These are phyloP conservation scores for Drosophila pseudoananassae DNA, from an alignment of 1,140 invertebrate species.

Conservation along the genomic window DNA sequence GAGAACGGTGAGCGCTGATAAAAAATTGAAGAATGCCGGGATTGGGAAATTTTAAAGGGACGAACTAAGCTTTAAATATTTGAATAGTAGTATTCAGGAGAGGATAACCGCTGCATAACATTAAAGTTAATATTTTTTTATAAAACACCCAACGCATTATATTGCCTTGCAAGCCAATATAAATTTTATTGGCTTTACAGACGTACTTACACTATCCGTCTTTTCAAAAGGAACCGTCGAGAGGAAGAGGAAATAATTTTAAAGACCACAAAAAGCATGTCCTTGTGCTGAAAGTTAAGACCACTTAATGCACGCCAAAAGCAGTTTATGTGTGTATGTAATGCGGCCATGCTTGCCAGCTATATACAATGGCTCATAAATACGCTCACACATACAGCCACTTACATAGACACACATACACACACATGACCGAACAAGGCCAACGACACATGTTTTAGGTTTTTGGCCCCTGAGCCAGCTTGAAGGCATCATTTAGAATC, in stretches of 20 bases:
- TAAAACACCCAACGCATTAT: slow-evolving; percentile 37
- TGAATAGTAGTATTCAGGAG: not conserved
- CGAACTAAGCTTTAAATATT: not conserved
- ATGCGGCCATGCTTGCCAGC: slow-evolving; percentile 5
- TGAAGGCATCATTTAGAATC: slow-evolving; percentile 68
- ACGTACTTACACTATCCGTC: slow-evolving; percentile 30
- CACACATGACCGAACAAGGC: slow-evolving; percentile 17
- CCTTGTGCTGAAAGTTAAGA: slow-evolving; percentile 72
- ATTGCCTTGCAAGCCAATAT: slow-evolving; percentile 49
- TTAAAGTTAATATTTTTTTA: slow-evolving; percentile 30
- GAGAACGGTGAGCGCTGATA: slow-evolving; percentile 4
- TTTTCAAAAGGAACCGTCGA: not conserved
- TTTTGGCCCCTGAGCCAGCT: slow-evolving; percentile 61
- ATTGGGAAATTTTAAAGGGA: not conserved
- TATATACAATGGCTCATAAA: slow-evolving; percentile 65
- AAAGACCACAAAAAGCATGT: slow-evolving; percentile 77
- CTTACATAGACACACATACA: slow-evolving; percentile 10
- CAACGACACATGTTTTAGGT: slow-evolving; percentile 76
- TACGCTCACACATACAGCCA: slow-evolving; percentile 48
- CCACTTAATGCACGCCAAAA: slow-evolving; percentile 81
- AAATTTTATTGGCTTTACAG: slow-evolving; percentile 59
- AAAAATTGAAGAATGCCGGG: not conserved
- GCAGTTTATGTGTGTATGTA: slow-evolving; percentile 56
- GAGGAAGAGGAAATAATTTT: slow-evolving; percentile 49
- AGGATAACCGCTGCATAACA: not conserved